Base-by-base conservation (phyloP, 2,888 invertebrate genomes). In the Alviniconcha strummeri region DNA sequence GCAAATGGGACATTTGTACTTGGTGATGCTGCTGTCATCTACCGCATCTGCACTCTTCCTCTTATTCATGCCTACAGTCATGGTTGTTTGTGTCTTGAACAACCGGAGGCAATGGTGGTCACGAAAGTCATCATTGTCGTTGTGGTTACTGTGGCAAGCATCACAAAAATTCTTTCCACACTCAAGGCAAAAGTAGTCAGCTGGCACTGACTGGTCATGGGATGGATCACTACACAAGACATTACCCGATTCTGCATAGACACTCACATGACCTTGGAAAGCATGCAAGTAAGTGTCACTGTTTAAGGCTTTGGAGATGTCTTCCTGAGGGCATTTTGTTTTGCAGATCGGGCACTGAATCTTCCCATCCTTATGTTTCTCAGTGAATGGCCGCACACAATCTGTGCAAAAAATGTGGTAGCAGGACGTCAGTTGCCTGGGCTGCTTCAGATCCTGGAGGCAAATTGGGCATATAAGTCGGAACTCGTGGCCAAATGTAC, bases 101-200 rank as follows among this genome's bases (percentile, higher is more conserved):
- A 82, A 64, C 5, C n/a, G 60, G 19, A 82, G 36, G 36, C n/a
- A 36, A 64, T 77, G 77, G 75, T 82, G 82, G 15, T n/a, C 5
- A 56, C 17, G 60, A 54, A 69, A 69, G n/a, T 54, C 80, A 36
- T 83, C 79, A 13, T 72, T 60, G 13, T 17, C 74, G 71, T 54
- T 55, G 36, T 83, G 83, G 55, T 83, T 60, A 9, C 52, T 17
- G 9, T 67, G 36, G 60, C 85, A 85, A 8, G 52, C 74, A 8
- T 80, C 67, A 57, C 85, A 85, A 5, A 83, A 55, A 54, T 83
- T 80, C 55, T 69, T 81, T 60, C 81, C 80, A 54, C 85, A 83
- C 54, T 55, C 79, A 19, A 79, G 60, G 55, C 85, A 85, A 57
- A 82, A 82, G n/a, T 57, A n/a, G 19, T 56, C n/a, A 13, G 82